phyloP scores from a whole-genome alignment of 2,888 invertebrate genomes.

The Erebia palarica region DNA sequence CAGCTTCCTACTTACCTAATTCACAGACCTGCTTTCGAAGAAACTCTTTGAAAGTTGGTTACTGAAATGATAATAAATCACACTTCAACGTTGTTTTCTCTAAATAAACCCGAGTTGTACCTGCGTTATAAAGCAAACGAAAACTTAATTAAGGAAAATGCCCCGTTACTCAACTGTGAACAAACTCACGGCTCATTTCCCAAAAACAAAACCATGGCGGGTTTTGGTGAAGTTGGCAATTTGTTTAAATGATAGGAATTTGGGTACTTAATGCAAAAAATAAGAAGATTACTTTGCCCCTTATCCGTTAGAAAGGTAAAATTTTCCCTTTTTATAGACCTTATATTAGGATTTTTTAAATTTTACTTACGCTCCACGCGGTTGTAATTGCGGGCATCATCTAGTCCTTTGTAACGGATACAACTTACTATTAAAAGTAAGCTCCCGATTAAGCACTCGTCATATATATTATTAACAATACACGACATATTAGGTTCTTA shows the following conservation, averaged over 20 bases:
- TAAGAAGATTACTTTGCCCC: not conserved
- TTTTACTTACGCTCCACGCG: too few relatives aligned
- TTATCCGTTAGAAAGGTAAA: not conserved
- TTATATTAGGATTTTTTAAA: too few relatives aligned
- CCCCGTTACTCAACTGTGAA: not conserved
- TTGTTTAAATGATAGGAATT: slow-evolving; percentile 3
- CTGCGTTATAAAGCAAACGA: slow-evolving; percentile 4
- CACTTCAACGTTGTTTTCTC: slow-evolving; percentile 4
- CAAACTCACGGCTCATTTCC: slow-evolving; percentile 17
- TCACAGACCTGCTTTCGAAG: too few relatives aligned
- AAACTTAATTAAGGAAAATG: slow-evolving; percentile 15
- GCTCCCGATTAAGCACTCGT: too few relatives aligned
- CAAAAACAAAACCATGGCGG: slow-evolving; percentile 4
- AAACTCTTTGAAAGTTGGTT: not conserved
- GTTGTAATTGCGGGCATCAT: too few relatives aligned
- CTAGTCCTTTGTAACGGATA: too few relatives aligned
- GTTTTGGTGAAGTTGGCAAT: not conserved
- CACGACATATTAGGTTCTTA: too few relatives aligned
- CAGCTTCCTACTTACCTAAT: too few relatives aligned
- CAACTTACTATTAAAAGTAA: too few relatives aligned
- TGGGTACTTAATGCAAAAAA: not conserved
- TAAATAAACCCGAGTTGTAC: not conserved
- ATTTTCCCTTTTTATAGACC: not conserved
- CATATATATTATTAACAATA: too few relatives aligned
- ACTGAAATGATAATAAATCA: not conserved